Evolutionary conservation across 2,797 vertebrate species (phyloP).

Genomic region (Aphelocoma californica): DNA sequence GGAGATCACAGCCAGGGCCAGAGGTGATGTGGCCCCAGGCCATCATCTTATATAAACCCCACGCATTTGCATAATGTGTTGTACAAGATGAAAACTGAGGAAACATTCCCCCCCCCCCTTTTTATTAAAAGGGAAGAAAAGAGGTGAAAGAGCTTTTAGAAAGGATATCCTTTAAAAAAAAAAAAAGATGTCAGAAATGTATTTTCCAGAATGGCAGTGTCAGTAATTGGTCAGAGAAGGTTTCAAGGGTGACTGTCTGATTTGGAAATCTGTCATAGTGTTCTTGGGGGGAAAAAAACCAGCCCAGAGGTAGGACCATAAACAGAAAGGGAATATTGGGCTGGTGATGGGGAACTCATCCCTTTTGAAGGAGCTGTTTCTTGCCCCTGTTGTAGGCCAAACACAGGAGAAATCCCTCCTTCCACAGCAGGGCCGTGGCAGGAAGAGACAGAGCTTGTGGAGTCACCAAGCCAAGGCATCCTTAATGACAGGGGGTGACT

Average conservation of each 20-base stretch:
- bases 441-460: background rate
- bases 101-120: background rate
- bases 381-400: background rate
- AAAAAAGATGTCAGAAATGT: background rate
- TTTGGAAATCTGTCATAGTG: background rate
- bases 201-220: background rate
- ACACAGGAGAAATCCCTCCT: background rate
- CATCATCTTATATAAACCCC: constrained; percentile 32
- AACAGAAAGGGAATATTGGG: background rate
- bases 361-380: background rate
- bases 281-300: background rate
- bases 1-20: background rate
- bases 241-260: background rate
- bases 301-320: background rate
- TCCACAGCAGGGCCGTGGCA: background rate
- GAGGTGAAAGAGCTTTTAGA: background rate
- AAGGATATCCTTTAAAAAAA: background rate
- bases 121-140: background rate
- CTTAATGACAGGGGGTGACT: background rate
- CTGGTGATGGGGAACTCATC: background rate
- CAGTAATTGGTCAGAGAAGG: rapidly evolving
- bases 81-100: constrained; percentile 17
- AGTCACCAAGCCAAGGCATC: background rate
- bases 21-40: constrained; percentile 27
- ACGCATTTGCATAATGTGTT: background rate